phyloP scores from a whole-genome alignment of 2,888 invertebrate species.

The Ochropleura leucogaster region DNA sequence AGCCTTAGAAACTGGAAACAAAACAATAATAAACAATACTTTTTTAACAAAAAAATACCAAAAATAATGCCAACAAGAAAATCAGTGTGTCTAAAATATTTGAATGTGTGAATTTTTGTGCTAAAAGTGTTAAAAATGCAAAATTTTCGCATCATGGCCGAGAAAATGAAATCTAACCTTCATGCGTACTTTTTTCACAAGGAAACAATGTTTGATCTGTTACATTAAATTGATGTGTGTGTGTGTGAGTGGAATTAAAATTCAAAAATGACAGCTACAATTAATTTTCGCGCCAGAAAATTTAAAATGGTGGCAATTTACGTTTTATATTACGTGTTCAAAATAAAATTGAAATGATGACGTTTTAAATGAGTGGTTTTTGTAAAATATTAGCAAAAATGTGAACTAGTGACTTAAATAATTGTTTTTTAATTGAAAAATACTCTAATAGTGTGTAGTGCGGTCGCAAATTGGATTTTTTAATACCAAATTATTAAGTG shows the following conservation, averaged over 20 bases:
- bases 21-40: slow-evolving; percentile 89
- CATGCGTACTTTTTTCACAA: slow-evolving; percentile 68
- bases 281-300: slow-evolving; percentile 87
- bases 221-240: slow-evolving; percentile 60
- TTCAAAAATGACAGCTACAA: slow-evolving; percentile 81
- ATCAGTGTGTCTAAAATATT: slow-evolving; percentile 37
- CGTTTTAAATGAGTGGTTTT: slow-evolving; percentile 65
- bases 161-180: slow-evolving; percentile 76
- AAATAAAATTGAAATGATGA: slow-evolving; percentile 89
- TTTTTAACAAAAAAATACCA: slow-evolving; percentile 59
- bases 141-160: slow-evolving; percentile 72
- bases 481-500: slow-evolving; percentile 47
- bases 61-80: slow-evolving; percentile 28
- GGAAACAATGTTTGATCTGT: slow-evolving; percentile 71
- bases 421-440: slow-evolving; percentile 56
- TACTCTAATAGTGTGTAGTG: slow-evolving; percentile 61
- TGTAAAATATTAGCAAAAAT: slow-evolving; percentile 77
- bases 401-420: slow-evolving; percentile 66
- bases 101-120: slow-evolving; percentile 48
- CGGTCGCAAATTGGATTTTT: slow-evolving; percentile 63
- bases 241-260: slow-evolving; percentile 63
- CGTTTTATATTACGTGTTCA: slow-evolving; percentile 85
- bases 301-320: slow-evolving; percentile 81
- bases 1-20: slow-evolving; percentile 87
- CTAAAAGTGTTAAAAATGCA: slow-evolving; percentile 51